phyloP scores from a whole-genome alignment of 2,888 invertebrate genomes.

The Hirtodrosophila duncani region DNA sequence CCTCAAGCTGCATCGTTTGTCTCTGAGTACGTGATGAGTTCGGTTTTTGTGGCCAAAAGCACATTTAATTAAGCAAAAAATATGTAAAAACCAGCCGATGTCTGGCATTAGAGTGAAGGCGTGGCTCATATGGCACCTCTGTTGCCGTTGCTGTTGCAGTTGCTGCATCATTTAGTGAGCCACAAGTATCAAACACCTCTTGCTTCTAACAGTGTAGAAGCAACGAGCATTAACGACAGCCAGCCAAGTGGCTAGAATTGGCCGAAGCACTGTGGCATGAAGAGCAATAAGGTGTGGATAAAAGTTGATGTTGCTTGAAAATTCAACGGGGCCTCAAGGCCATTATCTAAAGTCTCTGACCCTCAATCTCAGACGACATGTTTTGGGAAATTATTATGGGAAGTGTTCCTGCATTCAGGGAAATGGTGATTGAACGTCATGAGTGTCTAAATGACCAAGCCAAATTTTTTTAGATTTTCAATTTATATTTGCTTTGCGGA shows the following conservation, averaged over 20 bases:
- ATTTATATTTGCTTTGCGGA: too few species aligned
- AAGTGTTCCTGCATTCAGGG: too few species aligned
- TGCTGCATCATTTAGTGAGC: slow-evolving; percentile 36
- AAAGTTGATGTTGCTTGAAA: too few species aligned
- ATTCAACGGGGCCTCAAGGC: too few species aligned
- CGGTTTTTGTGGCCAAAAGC: slow-evolving; percentile 15
- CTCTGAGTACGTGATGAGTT: slow-evolving; percentile 41
- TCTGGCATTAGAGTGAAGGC: slow-evolving; percentile 1
- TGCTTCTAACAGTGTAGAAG: slow-evolving; percentile 57
- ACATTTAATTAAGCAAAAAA: slow-evolving; percentile 22
- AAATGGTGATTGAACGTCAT: background rate
- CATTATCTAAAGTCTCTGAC: too few species aligned
- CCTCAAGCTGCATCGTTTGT: slow-evolving; percentile 25
- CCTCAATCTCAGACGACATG: too few species aligned
- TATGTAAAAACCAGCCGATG: slow-evolving; percentile 15
- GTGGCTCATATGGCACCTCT: slow-evolving; percentile 49
- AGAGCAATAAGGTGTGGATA: too few species aligned
- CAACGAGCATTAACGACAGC: slow-evolving; percentile 53
- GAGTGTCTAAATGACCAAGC: too few species aligned
- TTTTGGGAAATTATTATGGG: too few species aligned
- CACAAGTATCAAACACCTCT: slow-evolving; percentile 51
- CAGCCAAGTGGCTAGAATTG: slow-evolving; percentile 10
- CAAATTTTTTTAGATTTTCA: background rate
- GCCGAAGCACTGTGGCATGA: slow-evolving; percentile 10
- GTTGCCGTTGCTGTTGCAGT: slow-evolving; percentile 16